Conservation (phyloP, 2,113 vertebrate genomes). For the Delphinapterus leucas region DNA sequence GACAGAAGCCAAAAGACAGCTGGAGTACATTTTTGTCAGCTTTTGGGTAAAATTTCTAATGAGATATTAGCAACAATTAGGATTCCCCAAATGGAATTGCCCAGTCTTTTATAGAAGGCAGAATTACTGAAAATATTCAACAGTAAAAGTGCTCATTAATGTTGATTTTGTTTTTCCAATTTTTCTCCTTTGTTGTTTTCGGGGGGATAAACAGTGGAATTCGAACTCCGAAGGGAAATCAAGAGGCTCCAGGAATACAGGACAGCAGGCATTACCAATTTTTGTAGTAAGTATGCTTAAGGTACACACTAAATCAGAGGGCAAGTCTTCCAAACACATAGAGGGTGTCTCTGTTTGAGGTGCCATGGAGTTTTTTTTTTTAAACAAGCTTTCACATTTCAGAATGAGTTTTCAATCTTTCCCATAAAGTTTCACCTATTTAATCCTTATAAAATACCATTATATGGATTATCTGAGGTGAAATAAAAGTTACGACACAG, state of each 20-base stretch:
- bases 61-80: background rate
- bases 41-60: constrained; percentile 42
- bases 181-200: constrained; percentile 46
- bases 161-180: constrained; percentile 51
- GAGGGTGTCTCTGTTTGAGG: background rate
- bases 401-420: constrained; percentile 28
- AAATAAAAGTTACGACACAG: background rate
- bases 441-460: constrained; percentile 18
- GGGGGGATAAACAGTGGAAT: constrained; percentile 89
- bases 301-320: background rate
- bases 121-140: constrained; percentile 27
- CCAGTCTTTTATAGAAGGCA: background rate
- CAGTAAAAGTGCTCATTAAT: background rate
- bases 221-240: constrained; percentile 96
- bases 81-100: background rate
- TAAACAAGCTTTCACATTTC: background rate
- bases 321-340: background rate
- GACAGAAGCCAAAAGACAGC: background rate
- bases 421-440: background rate
- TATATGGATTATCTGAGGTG: background rate
- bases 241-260: constrained; percentile 95
- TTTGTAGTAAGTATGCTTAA: constrained; percentile 92
- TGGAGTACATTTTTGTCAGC: constrained; percentile 8
- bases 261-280: constrained; percentile 94
- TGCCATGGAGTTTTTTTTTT: background rate